phyloP scores from a whole-genome alignment of 2,888 invertebrate species.

The Lycocerus yunnanus region DNA sequence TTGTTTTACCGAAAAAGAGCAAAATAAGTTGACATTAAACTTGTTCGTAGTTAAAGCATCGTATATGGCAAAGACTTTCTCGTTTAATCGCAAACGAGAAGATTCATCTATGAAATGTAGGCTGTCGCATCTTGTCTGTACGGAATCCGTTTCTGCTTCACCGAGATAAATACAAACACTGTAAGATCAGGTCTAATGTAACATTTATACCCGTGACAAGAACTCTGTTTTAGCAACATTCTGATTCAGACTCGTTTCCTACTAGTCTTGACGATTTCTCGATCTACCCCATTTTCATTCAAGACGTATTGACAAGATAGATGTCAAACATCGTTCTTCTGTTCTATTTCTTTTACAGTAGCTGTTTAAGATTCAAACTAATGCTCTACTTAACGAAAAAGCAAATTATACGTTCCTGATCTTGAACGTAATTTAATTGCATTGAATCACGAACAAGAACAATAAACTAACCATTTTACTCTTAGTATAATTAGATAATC shows the following conservation, averaged over 20 bases:
- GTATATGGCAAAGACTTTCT: constrained; percentile 8
- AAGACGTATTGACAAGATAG: constrained; percentile 46
- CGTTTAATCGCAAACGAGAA: constrained; percentile 31
- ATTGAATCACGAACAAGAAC: not conserved
- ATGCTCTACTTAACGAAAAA: constrained; percentile 21
- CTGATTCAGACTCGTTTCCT: constrained; percentile 43
- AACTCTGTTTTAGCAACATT: constrained; percentile 39
- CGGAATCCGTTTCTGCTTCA: constrained; percentile 41
- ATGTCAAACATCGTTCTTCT: constrained; percentile 49
- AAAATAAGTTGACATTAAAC: not conserved
- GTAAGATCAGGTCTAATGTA: constrained; percentile 46
- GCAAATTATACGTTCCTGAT: constrained; percentile 19
- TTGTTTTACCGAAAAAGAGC: not conserved
- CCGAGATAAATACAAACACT: constrained; percentile 47
- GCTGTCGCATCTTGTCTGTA: constrained; percentile 39
- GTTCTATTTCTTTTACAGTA: constrained; percentile 35
- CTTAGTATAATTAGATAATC: not conserved
- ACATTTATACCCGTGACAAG: constrained; percentile 46
- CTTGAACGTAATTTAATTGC: not conserved
- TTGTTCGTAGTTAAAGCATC: not conserved
- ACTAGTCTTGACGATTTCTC: constrained; percentile 40
- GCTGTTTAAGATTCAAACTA: constrained; percentile 50
- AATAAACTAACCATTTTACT: not conserved
- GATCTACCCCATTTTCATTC: constrained; percentile 36
- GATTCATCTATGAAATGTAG: constrained; percentile 38